A percentile compares a stretch with the other conserved stretches of the same genome.
These are phyloP conservation scores for Drosophila sturtevanti DNA, from an alignment of 1,140 invertebrate species.

Conservation along the genomic window DNA sequence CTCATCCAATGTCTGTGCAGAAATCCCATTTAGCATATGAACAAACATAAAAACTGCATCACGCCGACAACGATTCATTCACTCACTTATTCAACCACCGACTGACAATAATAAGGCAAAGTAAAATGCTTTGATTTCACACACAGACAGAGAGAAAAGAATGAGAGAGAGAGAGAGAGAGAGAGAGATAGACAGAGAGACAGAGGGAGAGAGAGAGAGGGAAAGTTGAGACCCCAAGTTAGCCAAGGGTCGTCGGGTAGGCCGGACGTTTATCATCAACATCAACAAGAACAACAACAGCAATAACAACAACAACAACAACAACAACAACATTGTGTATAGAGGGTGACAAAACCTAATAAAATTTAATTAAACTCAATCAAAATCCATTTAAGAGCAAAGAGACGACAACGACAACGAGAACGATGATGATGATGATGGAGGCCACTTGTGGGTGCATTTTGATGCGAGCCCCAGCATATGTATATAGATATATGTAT, in stretches of 20 bases:
- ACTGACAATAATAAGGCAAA: constrained; percentile 63
- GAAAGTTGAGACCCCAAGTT: constrained; percentile 4
- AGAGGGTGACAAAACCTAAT: constrained; percentile 80
- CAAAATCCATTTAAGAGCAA: constrained; percentile 74
- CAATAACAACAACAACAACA: too few relatives aligned
- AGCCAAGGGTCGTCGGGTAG: not conserved
- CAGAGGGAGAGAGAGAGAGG: not conserved
- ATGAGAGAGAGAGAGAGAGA: not conserved
- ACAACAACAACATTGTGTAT: constrained; percentile 25
- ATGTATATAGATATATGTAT: too few relatives aligned
- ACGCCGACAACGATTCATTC: constrained; percentile 35
- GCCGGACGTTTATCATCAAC: constrained; percentile 63
- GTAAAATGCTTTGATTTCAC: constrained; percentile 71
- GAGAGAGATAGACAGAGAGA: not conserved
- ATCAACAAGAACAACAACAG: too few relatives aligned
- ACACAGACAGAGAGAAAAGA: constrained; percentile 18
- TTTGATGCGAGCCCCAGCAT: constrained; percentile 18
- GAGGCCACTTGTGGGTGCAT: constrained; percentile 31
- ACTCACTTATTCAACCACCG: not conserved
- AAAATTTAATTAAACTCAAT: constrained; percentile 81
- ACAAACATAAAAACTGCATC: constrained; percentile 43
- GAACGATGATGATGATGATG: not conserved
- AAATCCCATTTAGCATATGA: constrained; percentile 56
- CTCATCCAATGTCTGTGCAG: constrained; percentile 4
- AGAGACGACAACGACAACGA: not conserved